Conservation (phyloP, 1,140 invertebrate genomes). For the Procambarus virginalis region DNA sequence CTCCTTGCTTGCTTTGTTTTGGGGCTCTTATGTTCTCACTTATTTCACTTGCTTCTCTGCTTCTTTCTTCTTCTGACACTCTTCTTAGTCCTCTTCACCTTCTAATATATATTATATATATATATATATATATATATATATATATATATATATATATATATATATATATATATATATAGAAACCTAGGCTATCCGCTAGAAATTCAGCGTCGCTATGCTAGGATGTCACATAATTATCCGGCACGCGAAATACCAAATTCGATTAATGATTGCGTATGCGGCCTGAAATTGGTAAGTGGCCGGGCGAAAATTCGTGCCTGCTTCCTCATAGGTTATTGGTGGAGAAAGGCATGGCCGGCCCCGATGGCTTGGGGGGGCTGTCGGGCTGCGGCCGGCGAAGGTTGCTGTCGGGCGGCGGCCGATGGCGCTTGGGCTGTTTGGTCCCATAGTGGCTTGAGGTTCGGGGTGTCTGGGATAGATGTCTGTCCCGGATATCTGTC, state of each 20-base stretch:
- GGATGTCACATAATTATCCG: constrained; percentile 31
- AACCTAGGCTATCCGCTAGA: constrained; percentile 5
- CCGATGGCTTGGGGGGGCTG: background rate
- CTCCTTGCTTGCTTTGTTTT: too few species aligned
- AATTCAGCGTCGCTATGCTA: constrained; percentile 22
- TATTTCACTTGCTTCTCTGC: too few species aligned
- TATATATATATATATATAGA: constrained; percentile 18
- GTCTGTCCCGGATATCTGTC: too few species aligned
- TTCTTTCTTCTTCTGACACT: too few species aligned
- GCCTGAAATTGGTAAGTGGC: constrained; percentile 25
- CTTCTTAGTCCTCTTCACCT: too few species aligned
- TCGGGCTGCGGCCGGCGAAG: too few species aligned
- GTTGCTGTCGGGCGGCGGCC: too few species aligned
- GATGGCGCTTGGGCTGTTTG: too few species aligned
- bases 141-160: constrained; percentile 7
- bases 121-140: background rate
- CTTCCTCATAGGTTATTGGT: background rate
- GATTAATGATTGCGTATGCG: constrained; percentile 50
- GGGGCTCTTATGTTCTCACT: too few species aligned
- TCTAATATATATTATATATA: background rate
- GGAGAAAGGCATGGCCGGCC: background rate
- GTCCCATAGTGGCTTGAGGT: too few species aligned
- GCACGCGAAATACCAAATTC: constrained; percentile 42
- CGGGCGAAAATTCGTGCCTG: constrained; percentile 16
- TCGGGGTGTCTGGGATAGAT: too few species aligned